Conservation (phyloP, 2,797 vertebrate species). For the Chelmon rostratus region DNA sequence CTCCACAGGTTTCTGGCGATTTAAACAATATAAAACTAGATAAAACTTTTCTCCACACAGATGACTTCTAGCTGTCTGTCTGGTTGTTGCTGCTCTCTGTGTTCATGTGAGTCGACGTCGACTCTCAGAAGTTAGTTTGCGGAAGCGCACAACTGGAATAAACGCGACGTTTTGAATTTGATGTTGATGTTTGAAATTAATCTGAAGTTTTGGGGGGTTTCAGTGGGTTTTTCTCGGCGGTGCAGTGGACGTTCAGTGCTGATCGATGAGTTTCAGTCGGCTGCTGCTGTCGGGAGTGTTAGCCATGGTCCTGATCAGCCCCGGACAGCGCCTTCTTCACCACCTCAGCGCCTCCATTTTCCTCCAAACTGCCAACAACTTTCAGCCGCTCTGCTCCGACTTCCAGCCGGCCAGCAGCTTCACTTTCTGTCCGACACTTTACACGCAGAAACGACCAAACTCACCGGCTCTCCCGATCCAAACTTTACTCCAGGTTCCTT, state of each 20-base stretch:
- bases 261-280: background rate
- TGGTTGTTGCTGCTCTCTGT: background rate
- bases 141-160: conserved; percentile 56
- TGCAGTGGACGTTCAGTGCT: background rate
- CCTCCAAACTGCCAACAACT: conserved; percentile 61
- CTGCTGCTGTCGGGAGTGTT: conserved; percentile 71
- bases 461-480: conserved; percentile 32
- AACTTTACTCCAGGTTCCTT: conserved; percentile 38
- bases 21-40: no score
- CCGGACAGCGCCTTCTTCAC: conserved; percentile 91
- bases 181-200: no score
- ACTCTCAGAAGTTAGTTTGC: conserved; percentile 70
- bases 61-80: no score
- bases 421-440: accelerated
- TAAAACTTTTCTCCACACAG: no score
- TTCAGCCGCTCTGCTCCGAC: conserved; percentile 15
- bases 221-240: no score
- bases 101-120: no score
- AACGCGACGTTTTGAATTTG: conserved; percentile 9
- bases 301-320: conserved; percentile 90
- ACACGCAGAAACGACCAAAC: background rate
- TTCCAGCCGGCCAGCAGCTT: background rate
- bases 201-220: background rate
- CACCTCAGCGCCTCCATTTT: conserved; percentile 83
- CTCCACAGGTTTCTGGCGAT: no score